phyloP scores from a whole-genome alignment of 2,113 vertebrate species.

The Ifrita kowaldi region DNA sequence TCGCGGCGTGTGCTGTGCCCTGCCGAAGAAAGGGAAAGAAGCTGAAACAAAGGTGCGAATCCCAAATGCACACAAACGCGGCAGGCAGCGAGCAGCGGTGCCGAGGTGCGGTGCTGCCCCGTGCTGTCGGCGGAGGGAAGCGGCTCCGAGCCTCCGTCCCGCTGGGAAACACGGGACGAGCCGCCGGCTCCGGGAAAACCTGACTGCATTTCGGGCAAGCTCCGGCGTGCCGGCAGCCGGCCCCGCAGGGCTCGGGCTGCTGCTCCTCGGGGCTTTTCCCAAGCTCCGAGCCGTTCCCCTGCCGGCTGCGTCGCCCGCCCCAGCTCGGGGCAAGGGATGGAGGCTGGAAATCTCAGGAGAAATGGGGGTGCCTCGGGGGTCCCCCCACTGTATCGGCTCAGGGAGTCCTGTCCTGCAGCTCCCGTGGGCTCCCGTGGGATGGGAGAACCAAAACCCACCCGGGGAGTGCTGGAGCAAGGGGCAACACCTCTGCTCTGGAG shows the following conservation, averaged over 20 bases:
- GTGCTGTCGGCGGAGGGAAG: not conserved
- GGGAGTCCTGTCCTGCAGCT: not conserved
- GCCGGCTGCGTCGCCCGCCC: not conserved
- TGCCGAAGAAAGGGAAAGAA: not conserved
- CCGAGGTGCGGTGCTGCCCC: conserved; percentile 16
- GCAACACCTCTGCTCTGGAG: not conserved
- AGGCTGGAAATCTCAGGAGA: not conserved
- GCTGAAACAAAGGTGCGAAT: not conserved
- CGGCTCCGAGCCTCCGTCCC: not conserved
- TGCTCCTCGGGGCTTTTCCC: not conserved
- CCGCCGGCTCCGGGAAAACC: rapidly evolving
- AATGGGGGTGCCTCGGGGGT: rapidly evolving
- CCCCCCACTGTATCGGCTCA: rapidly evolving
- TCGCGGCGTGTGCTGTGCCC: not conserved
- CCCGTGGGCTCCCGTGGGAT: rapidly evolving
- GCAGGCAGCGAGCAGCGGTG: rapidly evolving
- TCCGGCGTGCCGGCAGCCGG: not conserved
- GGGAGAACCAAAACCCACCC: not conserved
- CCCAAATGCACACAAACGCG: rapidly evolving
- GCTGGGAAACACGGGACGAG: rapidly evolving
- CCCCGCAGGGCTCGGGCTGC: not conserved
- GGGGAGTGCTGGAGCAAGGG: rapidly evolving
- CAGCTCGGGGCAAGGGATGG: not conserved
- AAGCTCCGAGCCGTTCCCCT: not conserved
- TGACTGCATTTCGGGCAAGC: not conserved